Evolutionary conservation across 1,140 invertebrate species (phyloP), one percentile per base, ranked within the genome.

Genomic region (Aphaenogaster rudis): DNA sequence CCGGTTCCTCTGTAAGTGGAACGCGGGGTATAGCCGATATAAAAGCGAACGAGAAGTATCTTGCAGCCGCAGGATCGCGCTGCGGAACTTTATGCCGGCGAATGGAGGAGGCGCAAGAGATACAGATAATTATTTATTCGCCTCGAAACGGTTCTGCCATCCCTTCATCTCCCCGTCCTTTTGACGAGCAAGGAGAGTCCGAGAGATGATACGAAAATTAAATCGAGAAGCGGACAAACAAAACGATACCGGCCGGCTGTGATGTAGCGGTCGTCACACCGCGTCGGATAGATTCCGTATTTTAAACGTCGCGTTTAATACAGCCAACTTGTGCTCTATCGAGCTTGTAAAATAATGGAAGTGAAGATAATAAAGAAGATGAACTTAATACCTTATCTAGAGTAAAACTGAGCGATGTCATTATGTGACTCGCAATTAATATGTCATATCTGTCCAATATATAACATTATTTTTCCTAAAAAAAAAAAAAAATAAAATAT

Each of bases 1-100:
- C 86, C 86, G 69, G 86, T 87, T 87, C 9, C 28, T 52, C 36
- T 33, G 64, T 82, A 87, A 87, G 78, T 87, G 66, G 79, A 87
- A 64, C 86, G 77, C 42, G 54, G 39, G 48, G 66, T 69, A 63
- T 36, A 39, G 33, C 28, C 66, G 86, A 81, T 84, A 67, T 69
- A 87, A 81, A 63, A 69, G 64, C 78, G 66, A 74, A 59, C 67
- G 42, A 74, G 21, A 52, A 69, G 13, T 54, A 54, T 84, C 69
- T 84, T 76, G 74, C 5, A 42, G 21, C 48, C 48, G 48, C 82
- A 64, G 72, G 11, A 88, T 66, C 67, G 66, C 82, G 66, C 57
- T 13, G 39, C 61, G 36, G 45, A 74, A 71, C 48, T 52, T 57
- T 78, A 64, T 45, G 33, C n/a, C 45, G 42, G 63, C 39, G 72